These are phyloP conservation scores for Mus spretus DNA, from an alignment of 2,797 vertebrate species.

Conservation along the genomic window DNA sequence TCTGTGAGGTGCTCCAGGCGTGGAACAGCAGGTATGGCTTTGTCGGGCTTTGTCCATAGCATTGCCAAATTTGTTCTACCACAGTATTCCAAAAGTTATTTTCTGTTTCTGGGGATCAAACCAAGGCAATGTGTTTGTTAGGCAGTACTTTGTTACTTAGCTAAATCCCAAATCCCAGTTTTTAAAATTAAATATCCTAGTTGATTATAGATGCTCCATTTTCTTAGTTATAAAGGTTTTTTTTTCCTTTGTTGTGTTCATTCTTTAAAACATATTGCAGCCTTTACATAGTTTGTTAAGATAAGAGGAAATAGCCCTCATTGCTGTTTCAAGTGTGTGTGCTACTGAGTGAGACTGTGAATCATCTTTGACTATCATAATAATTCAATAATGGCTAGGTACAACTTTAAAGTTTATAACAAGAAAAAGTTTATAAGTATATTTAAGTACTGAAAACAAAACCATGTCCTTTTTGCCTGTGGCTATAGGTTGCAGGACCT, in stretches of 20 bases:
- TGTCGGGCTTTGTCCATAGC: not conserved
- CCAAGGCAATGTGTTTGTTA: not conserved
- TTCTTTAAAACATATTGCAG: conserved; percentile 29
- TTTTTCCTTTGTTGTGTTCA: not conserved
- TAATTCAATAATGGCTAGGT: not conserved
- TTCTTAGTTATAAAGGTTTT: conserved; percentile 11
- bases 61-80: not conserved
- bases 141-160: not conserved
- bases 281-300: conserved; percentile 55
- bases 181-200: not conserved
- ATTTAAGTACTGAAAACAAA: conserved; percentile 38
- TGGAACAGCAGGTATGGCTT: conserved; percentile 95
- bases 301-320: not conserved
- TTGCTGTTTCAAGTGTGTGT: not conserved
- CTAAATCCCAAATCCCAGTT: not conserved
- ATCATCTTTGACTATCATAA: not conserved
- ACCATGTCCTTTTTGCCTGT: not conserved
- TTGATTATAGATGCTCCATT: conserved; percentile 34
- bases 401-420: not conserved
- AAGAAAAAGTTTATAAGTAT: conserved; percentile 42
- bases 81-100: not conserved
- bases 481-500: conserved; percentile 95
- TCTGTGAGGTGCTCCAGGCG: conserved; percentile 97
- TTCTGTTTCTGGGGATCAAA: not conserved
- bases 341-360: not conserved